Evolutionary conservation across 2,888 invertebrate species (phyloP).

Genomic region (Tortricodes alternella): DNA sequence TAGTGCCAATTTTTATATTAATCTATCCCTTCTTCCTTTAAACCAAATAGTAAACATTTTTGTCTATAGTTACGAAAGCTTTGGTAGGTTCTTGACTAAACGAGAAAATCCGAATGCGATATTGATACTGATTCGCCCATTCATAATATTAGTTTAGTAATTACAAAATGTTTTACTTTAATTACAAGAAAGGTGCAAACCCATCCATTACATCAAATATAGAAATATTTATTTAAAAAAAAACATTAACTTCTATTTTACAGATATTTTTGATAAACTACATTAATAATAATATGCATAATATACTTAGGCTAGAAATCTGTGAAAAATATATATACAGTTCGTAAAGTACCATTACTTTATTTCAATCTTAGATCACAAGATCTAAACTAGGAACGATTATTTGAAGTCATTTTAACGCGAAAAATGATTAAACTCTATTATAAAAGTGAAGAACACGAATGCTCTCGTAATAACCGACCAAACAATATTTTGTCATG

Average conservation of each 20-base stretch:
- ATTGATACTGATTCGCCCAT: slow-evolving; percentile 1
- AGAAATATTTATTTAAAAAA: slow-evolving; percentile 33
- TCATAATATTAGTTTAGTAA: slow-evolving; percentile 6
- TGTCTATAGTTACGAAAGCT: slow-evolving; percentile 35
- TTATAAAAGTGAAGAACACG: slow-evolving; percentile 17
- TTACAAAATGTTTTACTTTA: slow-evolving; percentile 24
- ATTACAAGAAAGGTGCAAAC: slow-evolving; percentile 23
- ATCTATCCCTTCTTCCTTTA: slow-evolving; percentile 30
- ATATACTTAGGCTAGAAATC: slow-evolving; percentile 29
- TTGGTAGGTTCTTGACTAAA: slow-evolving; percentile 42
- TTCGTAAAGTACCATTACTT: slow-evolving; percentile 40
- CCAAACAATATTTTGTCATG: slow-evolving; percentile 24
- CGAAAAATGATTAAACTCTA: slow-evolving; percentile 19
- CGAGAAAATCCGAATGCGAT: slow-evolving; percentile 24
- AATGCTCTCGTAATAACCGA: slow-evolving; percentile 7
- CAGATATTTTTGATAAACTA: slow-evolving; percentile 43
- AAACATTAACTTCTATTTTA: slow-evolving; percentile 42
- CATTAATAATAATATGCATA: slow-evolving; percentile 30
- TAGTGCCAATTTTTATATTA: slow-evolving; percentile 35
- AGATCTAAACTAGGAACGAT: slow-evolving; percentile 58
- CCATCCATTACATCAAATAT: slow-evolving; percentile 16
- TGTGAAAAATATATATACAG: slow-evolving; percentile 32
- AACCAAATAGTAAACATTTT: slow-evolving; percentile 33
- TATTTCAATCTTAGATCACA: slow-evolving; percentile 48
- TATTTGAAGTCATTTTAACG: slow-evolving; percentile 38